phyloP scores from a whole-genome alignment of 2,888 invertebrate species.

The Lottia scabra region DNA sequence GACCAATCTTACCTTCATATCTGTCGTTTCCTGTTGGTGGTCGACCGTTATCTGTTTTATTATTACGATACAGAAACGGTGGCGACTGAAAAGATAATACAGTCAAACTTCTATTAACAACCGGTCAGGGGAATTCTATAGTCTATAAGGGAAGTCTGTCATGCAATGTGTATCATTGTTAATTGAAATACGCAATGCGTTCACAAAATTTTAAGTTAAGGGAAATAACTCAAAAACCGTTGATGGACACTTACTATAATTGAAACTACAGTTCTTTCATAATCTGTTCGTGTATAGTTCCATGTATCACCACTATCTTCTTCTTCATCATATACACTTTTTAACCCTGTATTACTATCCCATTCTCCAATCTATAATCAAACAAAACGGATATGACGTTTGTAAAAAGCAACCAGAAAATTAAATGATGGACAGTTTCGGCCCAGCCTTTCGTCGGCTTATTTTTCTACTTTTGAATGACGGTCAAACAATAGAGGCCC shows the following conservation, averaged over 20 bases:
- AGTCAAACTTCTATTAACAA: too few relatives aligned
- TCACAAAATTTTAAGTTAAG: too few relatives aligned
- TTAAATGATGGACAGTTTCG: too few relatives aligned
- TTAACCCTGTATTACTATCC: neutral
- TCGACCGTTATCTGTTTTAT: neutral
- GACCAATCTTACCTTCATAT: neutral
- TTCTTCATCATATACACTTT: neutral
- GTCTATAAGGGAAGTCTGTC: too few relatives aligned
- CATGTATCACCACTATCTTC: neutral
- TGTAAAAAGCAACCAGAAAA: too few relatives aligned
- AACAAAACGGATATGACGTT: neutral
- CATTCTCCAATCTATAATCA: neutral
- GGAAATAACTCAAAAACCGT: too few relatives aligned
- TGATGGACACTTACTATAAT: neutral
- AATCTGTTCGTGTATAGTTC: neutral
- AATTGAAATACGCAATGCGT: too few relatives aligned
- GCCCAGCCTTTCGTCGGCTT: too few relatives aligned
- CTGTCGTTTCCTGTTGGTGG: constrained; percentile 9
- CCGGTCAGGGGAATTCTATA: too few relatives aligned
- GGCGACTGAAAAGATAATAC: neutral
- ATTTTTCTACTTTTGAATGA: too few relatives aligned
- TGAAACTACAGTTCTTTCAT: neutral
- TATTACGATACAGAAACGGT: constrained; percentile 9
- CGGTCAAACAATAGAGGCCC: too few relatives aligned
- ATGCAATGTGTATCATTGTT: too few relatives aligned